Evolutionary conservation across 2,888 invertebrate species (phyloP).

Genomic region (Amblyjoppa fuscipennis): DNA sequence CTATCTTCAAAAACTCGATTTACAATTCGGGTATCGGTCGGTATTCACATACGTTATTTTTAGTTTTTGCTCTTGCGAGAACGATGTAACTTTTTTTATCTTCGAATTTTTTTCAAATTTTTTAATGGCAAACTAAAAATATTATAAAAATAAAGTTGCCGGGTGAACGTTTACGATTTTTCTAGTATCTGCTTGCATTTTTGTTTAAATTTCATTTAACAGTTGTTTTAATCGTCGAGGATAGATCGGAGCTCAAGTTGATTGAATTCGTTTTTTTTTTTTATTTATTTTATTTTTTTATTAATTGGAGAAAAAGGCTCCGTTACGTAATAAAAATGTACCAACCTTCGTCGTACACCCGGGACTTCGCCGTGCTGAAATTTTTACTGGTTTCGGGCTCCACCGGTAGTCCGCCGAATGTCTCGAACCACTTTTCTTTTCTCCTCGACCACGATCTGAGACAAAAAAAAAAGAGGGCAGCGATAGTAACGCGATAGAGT

Average conservation of each 20-base stretch:
- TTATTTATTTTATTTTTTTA: not conserved
- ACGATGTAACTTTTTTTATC: no score
- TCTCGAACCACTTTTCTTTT: conserved; percentile 78
- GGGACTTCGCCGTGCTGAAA: conserved; percentile 78
- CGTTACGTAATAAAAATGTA: conserved; percentile 25
- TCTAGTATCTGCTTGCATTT: no score
- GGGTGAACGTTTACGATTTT: no score
- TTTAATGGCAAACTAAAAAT: no score
- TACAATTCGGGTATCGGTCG: no score
- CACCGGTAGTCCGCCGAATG: conserved; percentile 72
- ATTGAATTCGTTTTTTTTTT: conserved; percentile 15
- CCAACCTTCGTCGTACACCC: conserved; percentile 77
- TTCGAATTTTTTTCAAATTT: no score
- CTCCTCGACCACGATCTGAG: conserved; percentile 77
- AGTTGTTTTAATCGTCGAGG: no score
- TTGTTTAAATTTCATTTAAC: no score
- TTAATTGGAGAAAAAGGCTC: not conserved
- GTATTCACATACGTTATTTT: no score
- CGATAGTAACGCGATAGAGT: conserved; percentile 21
- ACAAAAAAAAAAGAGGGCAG: conserved; percentile 50
- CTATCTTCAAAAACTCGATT: no score
- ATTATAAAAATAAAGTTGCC: no score
- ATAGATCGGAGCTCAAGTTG: conserved; percentile 32
- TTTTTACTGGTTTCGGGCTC: conserved; percentile 70
- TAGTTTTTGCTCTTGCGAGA: no score